Evolutionary conservation across 2,797 vertebrate species (phyloP).

Genomic region (Momotus momota): DNA sequence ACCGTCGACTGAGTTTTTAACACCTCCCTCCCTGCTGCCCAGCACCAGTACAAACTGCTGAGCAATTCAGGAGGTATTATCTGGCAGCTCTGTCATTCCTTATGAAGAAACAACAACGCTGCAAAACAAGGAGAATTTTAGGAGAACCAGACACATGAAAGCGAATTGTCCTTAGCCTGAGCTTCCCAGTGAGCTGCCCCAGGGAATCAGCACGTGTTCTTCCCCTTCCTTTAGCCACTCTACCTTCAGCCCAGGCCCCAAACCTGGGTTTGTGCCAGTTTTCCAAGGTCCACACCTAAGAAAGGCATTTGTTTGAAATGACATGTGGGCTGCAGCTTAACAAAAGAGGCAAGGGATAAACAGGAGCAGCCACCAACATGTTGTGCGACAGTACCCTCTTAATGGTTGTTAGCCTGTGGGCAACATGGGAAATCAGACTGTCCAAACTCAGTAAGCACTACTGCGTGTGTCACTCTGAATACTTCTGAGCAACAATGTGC

Average conservation of each 20-base stretch:
- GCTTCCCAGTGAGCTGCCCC: background rate
- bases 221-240: background rate
- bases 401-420: background rate
- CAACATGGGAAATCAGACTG: background rate
- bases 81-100: background rate
- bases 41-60: background rate
- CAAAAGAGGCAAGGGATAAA: background rate
- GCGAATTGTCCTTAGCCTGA: background rate
- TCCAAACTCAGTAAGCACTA: background rate
- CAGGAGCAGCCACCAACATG: background rate
- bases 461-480: background rate
- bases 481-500: accelerated
- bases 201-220: background rate
- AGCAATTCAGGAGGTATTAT: background rate
- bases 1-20: background rate
- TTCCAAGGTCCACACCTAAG: background rate
- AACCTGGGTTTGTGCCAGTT: accelerated
- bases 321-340: background rate
- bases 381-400: background rate
- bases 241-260: background rate
- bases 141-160: background rate
- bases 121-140: background rate
- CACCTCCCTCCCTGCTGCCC: background rate
- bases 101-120: accelerated
- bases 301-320: background rate